Conservation (phyloP, 2,113 vertebrate species). For the Rana temporaria region DNA sequence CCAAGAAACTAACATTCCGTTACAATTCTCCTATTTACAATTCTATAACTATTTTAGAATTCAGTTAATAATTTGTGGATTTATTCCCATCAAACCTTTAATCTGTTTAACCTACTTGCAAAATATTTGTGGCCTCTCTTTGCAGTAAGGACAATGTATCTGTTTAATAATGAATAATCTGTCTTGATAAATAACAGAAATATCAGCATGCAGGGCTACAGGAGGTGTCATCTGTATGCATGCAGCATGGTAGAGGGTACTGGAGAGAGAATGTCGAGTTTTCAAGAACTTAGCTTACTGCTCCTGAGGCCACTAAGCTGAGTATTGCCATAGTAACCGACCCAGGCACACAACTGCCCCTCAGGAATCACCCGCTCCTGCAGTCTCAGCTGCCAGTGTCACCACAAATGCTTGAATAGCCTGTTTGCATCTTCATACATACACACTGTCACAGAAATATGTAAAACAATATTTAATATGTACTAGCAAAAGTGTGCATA, state of each 20-base stretch:
- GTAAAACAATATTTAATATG: slow-evolving; percentile 21
- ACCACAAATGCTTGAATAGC: slow-evolving; percentile 45
- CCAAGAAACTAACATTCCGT: too few species aligned
- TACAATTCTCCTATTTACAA: too few species aligned
- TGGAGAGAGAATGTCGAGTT: background rate
- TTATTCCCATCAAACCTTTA: background rate
- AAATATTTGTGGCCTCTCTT: background rate
- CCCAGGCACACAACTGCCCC: slow-evolving; percentile 51
- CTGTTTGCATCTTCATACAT: slow-evolving; percentile 31
- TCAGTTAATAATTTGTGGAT: background rate
- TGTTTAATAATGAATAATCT: background rate
- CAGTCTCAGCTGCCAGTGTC: slow-evolving; percentile 44
- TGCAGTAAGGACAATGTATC: background rate
- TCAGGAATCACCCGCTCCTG: slow-evolving; percentile 37
- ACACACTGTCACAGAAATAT: slow-evolving; percentile 24
- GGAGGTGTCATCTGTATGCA: slow-evolving; percentile 33
- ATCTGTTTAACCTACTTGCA: background rate
- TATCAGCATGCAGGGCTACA: background rate
- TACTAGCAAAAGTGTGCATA: background rate
- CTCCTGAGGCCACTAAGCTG: slow-evolving; percentile 48
- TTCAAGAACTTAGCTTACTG: slow-evolving; percentile 44
- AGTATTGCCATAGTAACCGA: slow-evolving; percentile 50
- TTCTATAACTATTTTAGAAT: too few species aligned
- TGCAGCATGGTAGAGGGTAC: slow-evolving; percentile 21
- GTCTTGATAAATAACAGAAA: slow-evolving; percentile 19